phyloP scores from a whole-genome alignment of 2,888 invertebrate species.

The Tetragonula carbonaria region DNA sequence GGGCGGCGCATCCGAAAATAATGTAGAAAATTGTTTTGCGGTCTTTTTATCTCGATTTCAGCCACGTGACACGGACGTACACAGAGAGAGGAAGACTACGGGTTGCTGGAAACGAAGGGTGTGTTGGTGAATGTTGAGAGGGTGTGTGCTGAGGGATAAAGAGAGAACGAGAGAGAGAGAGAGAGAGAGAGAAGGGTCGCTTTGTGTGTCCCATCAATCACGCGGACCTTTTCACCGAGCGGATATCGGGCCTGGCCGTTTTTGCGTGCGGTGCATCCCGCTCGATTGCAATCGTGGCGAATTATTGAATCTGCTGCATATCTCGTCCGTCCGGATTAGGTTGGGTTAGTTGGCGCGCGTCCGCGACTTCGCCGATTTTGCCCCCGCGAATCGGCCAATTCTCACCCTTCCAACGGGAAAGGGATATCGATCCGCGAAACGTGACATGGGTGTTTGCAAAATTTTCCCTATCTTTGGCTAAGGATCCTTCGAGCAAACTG shows the following conservation, averaged over 20 bases:
- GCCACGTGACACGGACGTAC: slow-evolving; percentile 50
- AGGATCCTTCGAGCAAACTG: not conserved
- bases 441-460: slow-evolving; percentile 15
- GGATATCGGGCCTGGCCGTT: slow-evolving; percentile 78
- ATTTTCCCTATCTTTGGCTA: not conserved
- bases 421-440: slow-evolving; percentile 28
- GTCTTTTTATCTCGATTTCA: slow-evolving; percentile 79
- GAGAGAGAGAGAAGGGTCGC: slow-evolving; percentile 40
- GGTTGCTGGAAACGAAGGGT: not conserved
- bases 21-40: slow-evolving; percentile 80
- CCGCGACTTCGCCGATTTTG: slow-evolving; percentile 60
- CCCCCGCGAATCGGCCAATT: slow-evolving; percentile 41
- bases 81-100: not conserved
- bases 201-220: slow-evolving; percentile 83
- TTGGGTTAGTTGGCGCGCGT: slow-evolving; percentile 68
- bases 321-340: slow-evolving; percentile 75
- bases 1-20: slow-evolving; percentile 72
- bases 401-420: slow-evolving; percentile 19
- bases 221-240: slow-evolving; percentile 78
- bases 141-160: not conserved
- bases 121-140: not conserved
- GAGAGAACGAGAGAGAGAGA: not conserved
- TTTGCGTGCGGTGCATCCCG: slow-evolving; percentile 78
- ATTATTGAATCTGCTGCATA: slow-evolving; percentile 81
- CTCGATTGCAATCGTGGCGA: slow-evolving; percentile 80